Evolutionary conservation across 2,797 vertebrate genomes (phyloP).

Genomic region (Mallotus villosus): DNA sequence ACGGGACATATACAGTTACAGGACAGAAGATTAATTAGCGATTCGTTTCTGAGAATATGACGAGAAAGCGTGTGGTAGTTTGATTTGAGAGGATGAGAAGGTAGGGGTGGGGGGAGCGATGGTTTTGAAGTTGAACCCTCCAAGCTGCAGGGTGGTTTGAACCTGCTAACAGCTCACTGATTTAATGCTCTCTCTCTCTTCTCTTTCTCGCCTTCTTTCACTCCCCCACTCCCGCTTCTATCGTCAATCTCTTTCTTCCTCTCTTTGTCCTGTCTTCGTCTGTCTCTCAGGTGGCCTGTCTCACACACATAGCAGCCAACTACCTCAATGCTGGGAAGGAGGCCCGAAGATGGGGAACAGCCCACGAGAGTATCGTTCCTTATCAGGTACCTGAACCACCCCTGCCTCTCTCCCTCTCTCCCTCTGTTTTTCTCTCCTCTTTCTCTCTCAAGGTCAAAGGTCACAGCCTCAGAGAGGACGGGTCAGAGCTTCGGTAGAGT

Average conservation of each 20-base stretch:
- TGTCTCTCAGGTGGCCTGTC: constrained; percentile 87
- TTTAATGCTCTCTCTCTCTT: constrained; percentile 10
- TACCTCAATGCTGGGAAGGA: constrained; percentile 86
- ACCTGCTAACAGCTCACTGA: constrained; percentile 11
- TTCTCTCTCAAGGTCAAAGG: neutral
- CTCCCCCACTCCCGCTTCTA: neutral
- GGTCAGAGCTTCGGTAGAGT: too few species aligned
- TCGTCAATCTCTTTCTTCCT: neutral
- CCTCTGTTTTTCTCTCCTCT: neutral
- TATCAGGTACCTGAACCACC: constrained; percentile 84
- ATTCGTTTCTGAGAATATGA: neutral
- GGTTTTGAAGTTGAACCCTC: constrained; percentile 12
- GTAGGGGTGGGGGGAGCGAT: neutral
- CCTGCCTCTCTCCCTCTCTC: neutral
- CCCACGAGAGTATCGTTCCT: constrained; percentile 93
- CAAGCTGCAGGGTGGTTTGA: constrained; percentile 26
- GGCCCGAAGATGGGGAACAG: constrained; percentile 89
- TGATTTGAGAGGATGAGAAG: neutral
- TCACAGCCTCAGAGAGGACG: too few species aligned
- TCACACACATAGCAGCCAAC: constrained; percentile 90
- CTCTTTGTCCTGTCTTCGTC: constrained; percentile 17
- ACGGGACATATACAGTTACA: too few species aligned
- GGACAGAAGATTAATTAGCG: too few species aligned
- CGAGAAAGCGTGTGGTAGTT: neutral
- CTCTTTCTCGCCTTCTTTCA: neutral